phyloP scores from a whole-genome alignment of 2,888 invertebrate species.

The Petrolisthes cinctipes region DNA sequence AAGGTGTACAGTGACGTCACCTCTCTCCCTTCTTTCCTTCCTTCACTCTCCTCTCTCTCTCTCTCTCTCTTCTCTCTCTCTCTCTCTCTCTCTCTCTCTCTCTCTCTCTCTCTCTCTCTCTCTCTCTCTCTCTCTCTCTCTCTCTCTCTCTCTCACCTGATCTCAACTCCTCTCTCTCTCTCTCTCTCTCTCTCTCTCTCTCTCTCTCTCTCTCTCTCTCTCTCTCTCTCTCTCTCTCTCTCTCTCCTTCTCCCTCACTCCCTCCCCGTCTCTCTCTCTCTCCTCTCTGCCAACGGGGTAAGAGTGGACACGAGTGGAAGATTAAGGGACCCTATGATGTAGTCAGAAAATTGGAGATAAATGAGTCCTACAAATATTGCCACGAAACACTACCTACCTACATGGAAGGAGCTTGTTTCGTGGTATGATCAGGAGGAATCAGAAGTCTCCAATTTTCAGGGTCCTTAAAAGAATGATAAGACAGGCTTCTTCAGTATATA shows the following conservation, averaged over 20 bases:
- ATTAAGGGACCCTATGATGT: too few relatives aligned
- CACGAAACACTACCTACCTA: too few relatives aligned
- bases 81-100: not conserved
- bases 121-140: too few relatives aligned
- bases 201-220: not conserved
- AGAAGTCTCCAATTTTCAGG: too few relatives aligned
- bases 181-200: not conserved
- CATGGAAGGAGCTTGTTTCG: too few relatives aligned
- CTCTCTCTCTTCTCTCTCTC: not conserved
- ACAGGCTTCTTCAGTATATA: too few relatives aligned
- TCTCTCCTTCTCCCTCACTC: not conserved
- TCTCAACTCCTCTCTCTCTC: not conserved
- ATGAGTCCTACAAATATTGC: too few relatives aligned
- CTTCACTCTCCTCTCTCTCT: not conserved
- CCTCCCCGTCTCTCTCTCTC: too few relatives aligned
- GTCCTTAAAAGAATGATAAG: too few relatives aligned
- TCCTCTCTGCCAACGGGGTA: not conserved
- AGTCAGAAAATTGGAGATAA: too few relatives aligned
- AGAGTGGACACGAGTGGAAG: not conserved
- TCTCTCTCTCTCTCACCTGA: not conserved
- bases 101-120: not conserved
- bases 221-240: conserved; percentile 18
- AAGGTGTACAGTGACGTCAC: not conserved
- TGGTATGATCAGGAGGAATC: too few relatives aligned
- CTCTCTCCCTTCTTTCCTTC: not conserved